Base-by-base conservation (phyloP, 2,888 invertebrate genomes). In the Epsilonema sp. region DNA sequence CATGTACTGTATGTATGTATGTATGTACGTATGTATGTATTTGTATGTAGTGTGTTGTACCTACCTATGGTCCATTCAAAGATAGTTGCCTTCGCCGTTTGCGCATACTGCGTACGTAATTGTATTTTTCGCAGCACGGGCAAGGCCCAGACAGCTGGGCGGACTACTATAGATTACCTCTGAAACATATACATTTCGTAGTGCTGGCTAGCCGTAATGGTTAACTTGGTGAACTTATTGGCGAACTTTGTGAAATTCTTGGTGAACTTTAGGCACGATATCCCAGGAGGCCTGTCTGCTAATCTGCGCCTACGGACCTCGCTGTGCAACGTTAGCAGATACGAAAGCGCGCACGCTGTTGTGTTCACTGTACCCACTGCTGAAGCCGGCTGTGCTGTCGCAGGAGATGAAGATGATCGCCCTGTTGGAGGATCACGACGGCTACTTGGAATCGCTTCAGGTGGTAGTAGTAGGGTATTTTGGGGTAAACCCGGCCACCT, bases 381-480 rank as follows among this genome's bases (percentile, higher is more conserved):
- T 46, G 13, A 26, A 40, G 20, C 31, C 31, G 8, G 31, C 8
- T 13, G 22, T 21, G 3, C 20, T 20, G 5, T 3, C 3, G 20
- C 21, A 40, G 40, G 11, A 19, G 4, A 23, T 20, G 4, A 23
- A 40, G 3, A 3, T 23, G 4, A 20, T 13, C 19, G 11, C 2
- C 5, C 22, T 46, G 8, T 3, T 46, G 13, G 46, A 40, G 2
- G 46, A 46, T n/a, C n/a, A n/a, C n/a, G n/a, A n/a, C n/a, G n/a
- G n/a, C 21, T 31, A 16, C 5, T 21, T 26, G 5, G 43, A 31
- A 13, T 26, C 31, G 21, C 16, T 20, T n/a, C n/a, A n/a, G 3
- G 37, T 16, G 5, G 37, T 19, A 3, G 37, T 16, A 20, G 37
- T n/a, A n/a, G n/a, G n/a, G n/a, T n/a, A n/a, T n/a, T n/a, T n/a